Evolutionary conservation across 2,888 invertebrate species (phyloP).

Genomic region (Aphodius granarius): DNA sequence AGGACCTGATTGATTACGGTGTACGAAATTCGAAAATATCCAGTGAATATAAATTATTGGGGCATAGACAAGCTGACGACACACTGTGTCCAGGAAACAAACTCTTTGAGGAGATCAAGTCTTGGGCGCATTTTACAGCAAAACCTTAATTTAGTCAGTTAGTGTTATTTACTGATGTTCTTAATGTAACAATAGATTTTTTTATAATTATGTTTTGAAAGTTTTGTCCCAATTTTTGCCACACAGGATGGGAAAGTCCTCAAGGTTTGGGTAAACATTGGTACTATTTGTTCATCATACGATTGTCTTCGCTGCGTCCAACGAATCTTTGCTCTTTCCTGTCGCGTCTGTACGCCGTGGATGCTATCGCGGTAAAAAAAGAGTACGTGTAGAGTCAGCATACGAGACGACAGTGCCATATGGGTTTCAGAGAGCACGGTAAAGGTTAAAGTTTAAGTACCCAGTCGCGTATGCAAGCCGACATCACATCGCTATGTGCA

Average conservation of each 20-base stretch:
- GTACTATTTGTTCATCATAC: not conserved
- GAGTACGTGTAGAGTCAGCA: not conserved
- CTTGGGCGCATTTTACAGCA: constrained; percentile 59
- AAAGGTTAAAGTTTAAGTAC: constrained; percentile 27
- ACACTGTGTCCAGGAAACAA: constrained; percentile 65
- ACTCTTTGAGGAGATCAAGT: constrained; percentile 58
- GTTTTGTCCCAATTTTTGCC: too few species aligned
- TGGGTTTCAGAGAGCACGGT: not conserved
- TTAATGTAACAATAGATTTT: not conserved
- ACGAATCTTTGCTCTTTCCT: not conserved
- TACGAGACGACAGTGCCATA: not conserved
- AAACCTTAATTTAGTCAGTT: constrained; percentile 43
- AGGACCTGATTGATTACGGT: constrained; percentile 60
- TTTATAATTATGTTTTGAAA: too few species aligned
- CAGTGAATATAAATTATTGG: constrained; percentile 60
- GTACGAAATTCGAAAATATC: constrained; percentile 53
- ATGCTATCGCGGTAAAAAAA: not conserved
- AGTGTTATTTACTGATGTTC: too few species aligned
- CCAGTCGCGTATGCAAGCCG: constrained; percentile 12
- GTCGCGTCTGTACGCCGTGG: not conserved
- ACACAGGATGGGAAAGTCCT: too few species aligned
- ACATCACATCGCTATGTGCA: constrained; percentile 23
- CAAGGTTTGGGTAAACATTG: too few species aligned
- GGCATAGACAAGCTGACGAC: constrained; percentile 54
- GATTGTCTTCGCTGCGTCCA: not conserved